These are phyloP conservation scores for Mycteria americana DNA, from an alignment of 2,797 vertebrate species.

Conservation along the genomic window DNA sequence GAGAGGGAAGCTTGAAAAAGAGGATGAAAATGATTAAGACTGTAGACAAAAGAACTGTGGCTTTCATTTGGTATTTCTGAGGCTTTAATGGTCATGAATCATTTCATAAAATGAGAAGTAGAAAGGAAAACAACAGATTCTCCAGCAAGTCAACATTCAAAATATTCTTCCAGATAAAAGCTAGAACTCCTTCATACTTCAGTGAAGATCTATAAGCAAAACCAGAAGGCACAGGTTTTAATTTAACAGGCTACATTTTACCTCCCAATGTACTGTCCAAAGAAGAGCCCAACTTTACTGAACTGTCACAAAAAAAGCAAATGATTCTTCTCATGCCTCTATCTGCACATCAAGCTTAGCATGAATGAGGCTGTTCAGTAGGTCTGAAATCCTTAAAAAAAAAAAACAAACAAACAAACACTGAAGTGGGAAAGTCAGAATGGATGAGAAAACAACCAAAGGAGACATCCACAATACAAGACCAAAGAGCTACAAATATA, in stretches of 20 bases:
- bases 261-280: neutral
- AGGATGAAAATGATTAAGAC: slow-evolving; percentile 61
- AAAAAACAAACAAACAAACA: neutral
- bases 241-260: neutral
- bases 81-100: slow-evolving; percentile 62
- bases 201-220: neutral
- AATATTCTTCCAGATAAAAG: slow-evolving; percentile 53
- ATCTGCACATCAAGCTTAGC: neutral
- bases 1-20: slow-evolving; percentile 41
- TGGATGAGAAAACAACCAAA: neutral
- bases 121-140: slow-evolving; percentile 60
- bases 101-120: slow-evolving; percentile 60
- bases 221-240: slow-evolving; percentile 13
- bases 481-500: neutral
- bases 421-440: neutral
- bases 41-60: slow-evolving; percentile 59
- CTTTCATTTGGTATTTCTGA: slow-evolving; percentile 63
- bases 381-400: neutral
- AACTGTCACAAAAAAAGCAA: neutral
- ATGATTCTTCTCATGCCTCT: neutral
- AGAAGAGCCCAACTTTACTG: neutral
- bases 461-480: neutral
- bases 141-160: slow-evolving; percentile 47
- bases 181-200: slow-evolving; percentile 15
- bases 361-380: neutral